Evolutionary conservation across 2,113 vertebrate genomes (phyloP).

Genomic region (Lanius collurio): DNA sequence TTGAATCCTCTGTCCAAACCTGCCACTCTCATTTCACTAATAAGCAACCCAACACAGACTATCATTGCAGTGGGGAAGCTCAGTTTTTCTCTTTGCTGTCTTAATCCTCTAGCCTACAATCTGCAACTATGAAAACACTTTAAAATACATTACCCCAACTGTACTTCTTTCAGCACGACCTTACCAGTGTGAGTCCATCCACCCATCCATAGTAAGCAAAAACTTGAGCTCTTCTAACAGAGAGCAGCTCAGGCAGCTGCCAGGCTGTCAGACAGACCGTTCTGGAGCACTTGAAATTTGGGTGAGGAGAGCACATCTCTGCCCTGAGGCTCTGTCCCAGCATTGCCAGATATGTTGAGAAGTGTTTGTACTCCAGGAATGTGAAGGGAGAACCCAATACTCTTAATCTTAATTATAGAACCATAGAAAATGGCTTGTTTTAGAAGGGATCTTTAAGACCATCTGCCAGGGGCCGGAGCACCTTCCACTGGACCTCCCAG

Average conservation of each 20-base stretch:
- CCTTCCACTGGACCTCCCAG: not conserved
- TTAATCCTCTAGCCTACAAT: not conserved
- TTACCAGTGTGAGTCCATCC: not conserved
- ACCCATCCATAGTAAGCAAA: not conserved
- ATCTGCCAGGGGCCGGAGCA: not conserved
- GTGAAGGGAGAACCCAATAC: not conserved
- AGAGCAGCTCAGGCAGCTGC: not conserved
- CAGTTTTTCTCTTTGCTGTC: not conserved
- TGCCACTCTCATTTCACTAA: not conserved
- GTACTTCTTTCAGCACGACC: not conserved
- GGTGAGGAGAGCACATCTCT: not conserved
- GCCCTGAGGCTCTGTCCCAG: not conserved
- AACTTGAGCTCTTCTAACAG: not conserved
- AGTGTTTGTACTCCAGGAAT: not conserved
- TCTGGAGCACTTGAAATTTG: not conserved
- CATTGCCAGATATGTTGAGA: not conserved
- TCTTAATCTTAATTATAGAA: not conserved
- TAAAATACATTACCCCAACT: not conserved
- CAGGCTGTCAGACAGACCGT: not conserved
- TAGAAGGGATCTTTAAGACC: not conserved
- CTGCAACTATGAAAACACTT: not conserved
- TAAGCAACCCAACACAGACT: not conserved
- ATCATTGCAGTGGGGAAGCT: not conserved
- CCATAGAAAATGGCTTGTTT: not conserved
- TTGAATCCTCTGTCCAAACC: not conserved